phyloP scores from a whole-genome alignment of 2,113 vertebrate species.

The Phalacrocorax pelagicus region DNA sequence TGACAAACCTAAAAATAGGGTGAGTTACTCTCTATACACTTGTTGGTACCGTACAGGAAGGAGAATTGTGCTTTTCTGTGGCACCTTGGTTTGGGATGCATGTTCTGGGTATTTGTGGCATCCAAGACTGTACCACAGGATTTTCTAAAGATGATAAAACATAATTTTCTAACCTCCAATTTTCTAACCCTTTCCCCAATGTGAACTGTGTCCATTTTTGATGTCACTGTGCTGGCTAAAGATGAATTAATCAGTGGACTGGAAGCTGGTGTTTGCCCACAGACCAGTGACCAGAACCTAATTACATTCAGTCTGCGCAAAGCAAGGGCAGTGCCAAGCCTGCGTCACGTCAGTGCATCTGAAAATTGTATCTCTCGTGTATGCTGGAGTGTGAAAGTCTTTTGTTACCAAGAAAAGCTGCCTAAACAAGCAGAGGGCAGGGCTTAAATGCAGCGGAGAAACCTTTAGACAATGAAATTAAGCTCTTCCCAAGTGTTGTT shows the following conservation, averaged over 20 bases:
- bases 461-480: conserved; percentile 48
- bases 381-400: conserved; percentile 32
- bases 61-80: background rate
- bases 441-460: background rate
- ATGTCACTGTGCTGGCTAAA: background rate
- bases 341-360: background rate
- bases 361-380: conserved; percentile 23
- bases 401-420: conserved; percentile 41
- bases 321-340: background rate
- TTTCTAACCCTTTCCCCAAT: background rate
- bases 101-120: background rate
- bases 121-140: background rate
- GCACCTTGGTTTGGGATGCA: background rate
- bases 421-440: background rate
- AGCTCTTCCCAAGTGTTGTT: conserved; percentile 41
- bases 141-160: background rate
- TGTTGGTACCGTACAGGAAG: background rate
- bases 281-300: conserved; percentile 13
- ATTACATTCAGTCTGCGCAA: background rate
- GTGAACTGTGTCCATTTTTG: background rate
- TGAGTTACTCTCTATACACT: background rate
- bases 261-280: conserved; percentile 29
- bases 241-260: background rate
- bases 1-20: conserved; percentile 18
- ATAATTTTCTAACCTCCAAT: background rate